Percentiles rank a stretch among this genome's conserved stretches.
These are phyloP conservation scores for Acropora yongei DNA, from an alignment of 64 coral and sea anemone species.

Conservation along the genomic window DNA sequence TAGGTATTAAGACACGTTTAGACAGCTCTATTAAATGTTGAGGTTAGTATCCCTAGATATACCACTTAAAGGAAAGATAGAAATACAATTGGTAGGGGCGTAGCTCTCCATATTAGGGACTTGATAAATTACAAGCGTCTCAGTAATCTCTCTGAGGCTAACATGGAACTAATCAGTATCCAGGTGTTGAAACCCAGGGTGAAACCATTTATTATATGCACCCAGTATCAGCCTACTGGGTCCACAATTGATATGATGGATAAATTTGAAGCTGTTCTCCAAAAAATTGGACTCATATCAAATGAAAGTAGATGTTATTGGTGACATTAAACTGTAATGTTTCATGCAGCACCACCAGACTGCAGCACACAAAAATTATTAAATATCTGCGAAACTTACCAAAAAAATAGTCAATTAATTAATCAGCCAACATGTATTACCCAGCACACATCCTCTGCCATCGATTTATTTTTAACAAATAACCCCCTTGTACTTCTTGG, in stretches of 20 bases:
- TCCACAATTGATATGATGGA: not conserved
- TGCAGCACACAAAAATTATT: constrained; percentile 3
- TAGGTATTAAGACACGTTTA: not conserved
- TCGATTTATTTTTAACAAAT: too few species aligned
- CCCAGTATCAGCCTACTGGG: constrained; percentile 20
- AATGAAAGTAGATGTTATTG: constrained; percentile 12
- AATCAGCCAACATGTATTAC: not conserved
- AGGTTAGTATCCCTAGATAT: not conserved
- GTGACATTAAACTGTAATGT: constrained; percentile 30
- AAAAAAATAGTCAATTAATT: not conserved
- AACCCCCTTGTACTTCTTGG: too few species aligned
- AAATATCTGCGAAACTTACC: not conserved
- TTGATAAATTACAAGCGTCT: not conserved
- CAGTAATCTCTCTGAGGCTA: not conserved
- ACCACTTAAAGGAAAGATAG: not conserved
- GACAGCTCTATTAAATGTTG: not conserved
- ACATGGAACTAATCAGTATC: constrained; percentile 26
- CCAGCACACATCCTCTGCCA: not conserved
- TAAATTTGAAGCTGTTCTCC: constrained; percentile 5
- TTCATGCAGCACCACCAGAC: not conserved
- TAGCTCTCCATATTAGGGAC: too few species aligned
- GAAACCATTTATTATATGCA: constrained; percentile 29
- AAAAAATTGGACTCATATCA: constrained; percentile 1
- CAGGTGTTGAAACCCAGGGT: constrained; percentile 12
- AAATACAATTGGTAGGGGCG: not conserved